Percentiles rank a stretch among this genome's conserved stretches.
Conservation (phyloP, 2,113 vertebrate genomes). For the Phrynocephalus versicolor region DNA sequence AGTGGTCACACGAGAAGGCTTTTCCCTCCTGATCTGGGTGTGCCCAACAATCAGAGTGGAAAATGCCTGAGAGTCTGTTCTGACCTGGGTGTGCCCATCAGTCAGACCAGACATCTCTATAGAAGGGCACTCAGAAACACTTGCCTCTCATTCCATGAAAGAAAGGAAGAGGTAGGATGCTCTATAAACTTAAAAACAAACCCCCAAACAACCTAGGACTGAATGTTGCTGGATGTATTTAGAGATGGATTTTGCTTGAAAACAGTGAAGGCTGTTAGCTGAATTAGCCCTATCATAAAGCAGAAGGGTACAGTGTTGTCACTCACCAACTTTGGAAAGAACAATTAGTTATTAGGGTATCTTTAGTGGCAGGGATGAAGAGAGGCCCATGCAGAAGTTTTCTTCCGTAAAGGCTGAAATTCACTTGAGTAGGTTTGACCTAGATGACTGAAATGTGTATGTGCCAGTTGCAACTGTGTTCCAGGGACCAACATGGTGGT, state of each 20-base stretch:
- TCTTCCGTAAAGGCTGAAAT: neutral
- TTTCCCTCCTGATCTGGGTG: no score
- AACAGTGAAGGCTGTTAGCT: neutral
- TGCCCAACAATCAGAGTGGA: no score
- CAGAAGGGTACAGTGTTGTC: neutral
- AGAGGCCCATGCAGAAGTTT: neutral
- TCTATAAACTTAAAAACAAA: neutral
- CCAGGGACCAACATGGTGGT: neutral
- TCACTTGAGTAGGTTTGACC: neutral
- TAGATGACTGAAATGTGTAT: neutral
- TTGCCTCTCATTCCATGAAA: neutral
- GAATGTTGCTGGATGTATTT: neutral
- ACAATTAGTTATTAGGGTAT: neutral
- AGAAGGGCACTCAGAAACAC: neutral
- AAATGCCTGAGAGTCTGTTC: no score
- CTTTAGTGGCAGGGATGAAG: neutral
- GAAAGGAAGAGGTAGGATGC: neutral
- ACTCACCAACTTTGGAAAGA: neutral
- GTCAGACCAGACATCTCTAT: no score
- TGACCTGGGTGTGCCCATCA: no score
- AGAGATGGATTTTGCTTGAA: neutral
- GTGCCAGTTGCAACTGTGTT: neutral
- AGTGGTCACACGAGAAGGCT: no score
- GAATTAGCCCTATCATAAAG: neutral
- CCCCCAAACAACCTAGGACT: neutral